Percentiles rank a stretch among this genome's conserved stretches.
These are phyloP conservation scores for Heliconius hortense DNA, from an alignment of 2,888 invertebrate species.

Conservation along the genomic window DNA sequence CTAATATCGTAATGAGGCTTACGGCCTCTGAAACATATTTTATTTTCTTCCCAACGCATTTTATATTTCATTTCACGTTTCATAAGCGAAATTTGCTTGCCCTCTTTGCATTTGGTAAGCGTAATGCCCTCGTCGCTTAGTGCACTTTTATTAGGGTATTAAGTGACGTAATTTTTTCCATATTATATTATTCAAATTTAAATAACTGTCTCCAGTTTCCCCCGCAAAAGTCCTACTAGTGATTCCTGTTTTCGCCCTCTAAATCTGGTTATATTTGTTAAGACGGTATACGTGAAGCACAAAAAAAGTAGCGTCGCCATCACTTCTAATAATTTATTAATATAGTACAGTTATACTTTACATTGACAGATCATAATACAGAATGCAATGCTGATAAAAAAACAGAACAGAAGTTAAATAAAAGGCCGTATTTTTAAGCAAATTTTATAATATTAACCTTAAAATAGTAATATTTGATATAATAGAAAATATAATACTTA, in stretches of 20 bases:
- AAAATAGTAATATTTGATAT: background rate
- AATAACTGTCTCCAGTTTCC: slow-evolving; percentile 83
- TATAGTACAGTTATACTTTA: background rate
- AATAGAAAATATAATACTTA: slow-evolving; percentile 1
- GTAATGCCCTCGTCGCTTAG: slow-evolving; percentile 81
- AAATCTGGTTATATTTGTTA: slow-evolving; percentile 76
- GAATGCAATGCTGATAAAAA: background rate
- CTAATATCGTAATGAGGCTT: slow-evolving; percentile 78
- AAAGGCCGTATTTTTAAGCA: background rate
- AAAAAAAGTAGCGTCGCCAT: slow-evolving; percentile 51
- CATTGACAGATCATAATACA: background rate
- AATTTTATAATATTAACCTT: background rate
- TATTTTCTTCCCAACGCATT: slow-evolving; percentile 76
- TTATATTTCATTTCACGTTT: slow-evolving; percentile 82
- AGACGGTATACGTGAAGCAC: slow-evolving; percentile 66
- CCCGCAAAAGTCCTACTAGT: slow-evolving; percentile 70
- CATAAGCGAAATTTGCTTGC: slow-evolving; percentile 78
- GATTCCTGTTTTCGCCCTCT: slow-evolving; percentile 75
- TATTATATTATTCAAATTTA: slow-evolving; percentile 84
- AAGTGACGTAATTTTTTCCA: slow-evolving; percentile 84
- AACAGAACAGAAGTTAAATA: background rate
- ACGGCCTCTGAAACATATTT: slow-evolving; percentile 74
- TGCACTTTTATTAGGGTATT: slow-evolving; percentile 83
- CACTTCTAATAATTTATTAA: background rate
- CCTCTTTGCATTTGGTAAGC: slow-evolving; percentile 75